Conservation (phyloP, 2,113 vertebrate species). For the Pteropus alecto region DNA sequence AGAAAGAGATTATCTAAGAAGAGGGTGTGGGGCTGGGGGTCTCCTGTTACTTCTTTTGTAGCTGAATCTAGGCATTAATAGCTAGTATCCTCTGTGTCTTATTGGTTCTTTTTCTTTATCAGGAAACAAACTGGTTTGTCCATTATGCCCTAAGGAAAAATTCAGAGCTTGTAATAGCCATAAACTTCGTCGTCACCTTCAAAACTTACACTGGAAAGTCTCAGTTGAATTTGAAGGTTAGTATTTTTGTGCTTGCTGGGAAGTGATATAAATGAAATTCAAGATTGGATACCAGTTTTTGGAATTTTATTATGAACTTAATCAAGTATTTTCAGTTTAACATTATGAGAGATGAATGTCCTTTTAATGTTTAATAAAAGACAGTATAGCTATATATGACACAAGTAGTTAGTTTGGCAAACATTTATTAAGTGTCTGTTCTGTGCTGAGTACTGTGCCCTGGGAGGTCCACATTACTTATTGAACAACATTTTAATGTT, state of each 20-base stretch:
- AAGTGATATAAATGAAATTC: background rate
- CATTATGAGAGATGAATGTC: background rate
- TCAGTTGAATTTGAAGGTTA: conserved; percentile 97
- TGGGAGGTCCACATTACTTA: background rate
- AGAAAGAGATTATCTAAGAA: background rate
- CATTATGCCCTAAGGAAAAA: conserved; percentile 94
- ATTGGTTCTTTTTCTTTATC: conserved; percentile 48
- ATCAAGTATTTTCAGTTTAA: conserved; percentile 32
- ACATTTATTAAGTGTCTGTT: background rate
- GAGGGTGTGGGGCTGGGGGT: no score
- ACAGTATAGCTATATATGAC: background rate
- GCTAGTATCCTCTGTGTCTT: background rate
- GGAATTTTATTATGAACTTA: background rate
- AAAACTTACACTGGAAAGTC: conserved; percentile 98
- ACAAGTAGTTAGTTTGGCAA: background rate
- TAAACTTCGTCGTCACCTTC: conserved; percentile 94
- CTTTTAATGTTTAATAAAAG: conserved; percentile 10
- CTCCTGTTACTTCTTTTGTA: background rate
- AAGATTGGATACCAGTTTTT: background rate
- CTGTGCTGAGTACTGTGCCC: background rate
- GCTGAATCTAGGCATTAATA: background rate
- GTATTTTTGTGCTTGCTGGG: conserved; percentile 48
- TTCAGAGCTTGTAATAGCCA: conserved; percentile 93
- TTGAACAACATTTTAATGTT: conserved; percentile 13
- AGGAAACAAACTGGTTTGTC: conserved; percentile 92